Percentiles rank a stretch among this genome's conserved stretches.
These are phyloP conservation scores for Pelusios castaneus DNA, from an alignment of 2,113 vertebrate genomes.

Conservation along the genomic window DNA sequence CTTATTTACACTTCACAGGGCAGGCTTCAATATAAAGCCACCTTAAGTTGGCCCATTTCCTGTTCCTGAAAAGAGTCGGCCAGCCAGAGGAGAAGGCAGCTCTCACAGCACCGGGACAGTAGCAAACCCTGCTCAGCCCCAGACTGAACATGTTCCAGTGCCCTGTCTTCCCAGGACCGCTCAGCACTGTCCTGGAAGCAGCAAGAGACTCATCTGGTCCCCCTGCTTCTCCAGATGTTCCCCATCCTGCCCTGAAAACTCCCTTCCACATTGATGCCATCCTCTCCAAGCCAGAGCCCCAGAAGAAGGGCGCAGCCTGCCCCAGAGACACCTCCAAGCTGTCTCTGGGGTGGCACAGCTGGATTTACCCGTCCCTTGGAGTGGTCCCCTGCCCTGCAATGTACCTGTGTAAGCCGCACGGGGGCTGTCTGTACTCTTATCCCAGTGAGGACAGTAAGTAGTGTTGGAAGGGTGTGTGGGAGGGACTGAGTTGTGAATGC, in stretches of 20 bases:
- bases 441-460: conserved; percentile 42
- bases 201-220: not conserved
- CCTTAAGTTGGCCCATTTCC: not conserved
- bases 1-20: not conserved
- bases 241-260: not conserved
- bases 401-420: not conserved
- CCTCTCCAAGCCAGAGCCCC: conserved; percentile 38
- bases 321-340: not conserved
- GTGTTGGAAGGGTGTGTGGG: too few relatives aligned
- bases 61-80: not conserved
- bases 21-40: not conserved
- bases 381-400: not conserved
- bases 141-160: not conserved
- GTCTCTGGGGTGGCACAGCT: not conserved
- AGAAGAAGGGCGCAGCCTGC: not conserved
- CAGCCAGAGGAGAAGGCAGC: not conserved
- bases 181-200: too few relatives aligned
- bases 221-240: not conserved
- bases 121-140: not conserved
- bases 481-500: too few relatives aligned
- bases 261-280: conserved; percentile 74
- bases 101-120: not conserved
- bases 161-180: not conserved
- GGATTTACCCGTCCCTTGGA: not conserved
- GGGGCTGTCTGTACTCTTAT: not conserved